phyloP scores from a whole-genome alignment of 2,888 invertebrate genomes.

The Lysandra bellargus region DNA sequence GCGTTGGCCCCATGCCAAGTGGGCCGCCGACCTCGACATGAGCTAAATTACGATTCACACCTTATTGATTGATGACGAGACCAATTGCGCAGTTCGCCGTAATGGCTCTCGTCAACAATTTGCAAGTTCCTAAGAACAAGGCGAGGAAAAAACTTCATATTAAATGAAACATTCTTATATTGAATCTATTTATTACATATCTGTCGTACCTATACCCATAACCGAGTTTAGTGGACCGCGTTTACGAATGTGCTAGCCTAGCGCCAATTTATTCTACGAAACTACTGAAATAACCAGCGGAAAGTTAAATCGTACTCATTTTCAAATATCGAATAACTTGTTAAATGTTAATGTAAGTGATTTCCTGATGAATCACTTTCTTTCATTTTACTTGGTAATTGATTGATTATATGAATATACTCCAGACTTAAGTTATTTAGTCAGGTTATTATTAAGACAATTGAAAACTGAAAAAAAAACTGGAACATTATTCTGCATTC shows the following conservation, averaged over 20 bases:
- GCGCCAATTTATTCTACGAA: too few species aligned
- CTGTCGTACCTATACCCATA: background rate
- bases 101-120: background rate
- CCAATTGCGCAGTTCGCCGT: conserved; percentile 14
- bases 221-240: too few species aligned
- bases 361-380: background rate
- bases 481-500: background rate
- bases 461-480: too few species aligned
- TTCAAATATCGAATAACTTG: too few species aligned
- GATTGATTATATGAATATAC: too few species aligned
- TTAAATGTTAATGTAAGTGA: too few species aligned
- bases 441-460: too few species aligned
- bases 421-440: background rate
- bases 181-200: background rate
- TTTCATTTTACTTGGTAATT: background rate
- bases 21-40: conserved; percentile 22
- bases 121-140: background rate
- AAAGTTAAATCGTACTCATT: too few species aligned
- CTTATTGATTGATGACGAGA: conserved; percentile 27
- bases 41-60: conserved; percentile 28
- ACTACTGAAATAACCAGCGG: background rate
- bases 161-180: too few species aligned
- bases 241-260: background rate
- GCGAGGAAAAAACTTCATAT: background rate
- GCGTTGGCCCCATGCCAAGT: conserved; percentile 18